Base-by-base conservation (phyloP, 2,113 vertebrate genomes). In the Theropithecus gelada region DNA sequence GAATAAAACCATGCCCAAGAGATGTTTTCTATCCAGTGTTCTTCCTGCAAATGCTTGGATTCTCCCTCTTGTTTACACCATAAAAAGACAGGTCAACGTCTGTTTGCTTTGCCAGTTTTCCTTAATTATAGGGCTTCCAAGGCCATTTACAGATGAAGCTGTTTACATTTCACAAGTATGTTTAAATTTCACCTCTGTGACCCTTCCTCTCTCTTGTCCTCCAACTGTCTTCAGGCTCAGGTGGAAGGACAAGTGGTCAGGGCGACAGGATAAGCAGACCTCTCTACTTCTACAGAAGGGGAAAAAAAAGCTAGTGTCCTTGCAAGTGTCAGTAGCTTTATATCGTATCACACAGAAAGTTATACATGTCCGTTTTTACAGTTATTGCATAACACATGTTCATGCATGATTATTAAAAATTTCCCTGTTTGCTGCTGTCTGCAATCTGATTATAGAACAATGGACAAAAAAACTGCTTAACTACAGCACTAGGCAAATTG, bases 71-170 rank as follows among this genome's bases (percentile, higher is more conserved):
- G 59, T 92, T 96, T 96, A 96, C 3, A 85, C 81, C 83, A 84
- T 23, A 78, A 96, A 94, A 96, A 45, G 76, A 97, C 40, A 93
- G 84, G 80, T 84, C 95, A 95, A 96, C 75, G 81, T 96, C 90
- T 96, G 66, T 95, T 98, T 97, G 75, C 84, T 93, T 82, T 96
- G 52, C 82, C 61, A 93, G 84, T 92, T 94, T 96, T 87, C 80
- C 72, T 95, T 93, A 96, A 97, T 96, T 97, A 81, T 73, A 90
- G 86, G 66, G 16, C 30, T 97, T 97, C 90, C 90, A 86, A 91
- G 78, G 45, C 80, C 52, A 61, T 95, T 96, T 88, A 32, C 66
- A 68, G 76, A 96, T 70, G 61, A 92, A 85, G 81, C 84, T 94
- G 61, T 90, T 97, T 93, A 70, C 45, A 57, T 84, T 94, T 66